Base-by-base conservation (phyloP, 1,140 invertebrate genomes). In the Cydia amplana region DNA sequence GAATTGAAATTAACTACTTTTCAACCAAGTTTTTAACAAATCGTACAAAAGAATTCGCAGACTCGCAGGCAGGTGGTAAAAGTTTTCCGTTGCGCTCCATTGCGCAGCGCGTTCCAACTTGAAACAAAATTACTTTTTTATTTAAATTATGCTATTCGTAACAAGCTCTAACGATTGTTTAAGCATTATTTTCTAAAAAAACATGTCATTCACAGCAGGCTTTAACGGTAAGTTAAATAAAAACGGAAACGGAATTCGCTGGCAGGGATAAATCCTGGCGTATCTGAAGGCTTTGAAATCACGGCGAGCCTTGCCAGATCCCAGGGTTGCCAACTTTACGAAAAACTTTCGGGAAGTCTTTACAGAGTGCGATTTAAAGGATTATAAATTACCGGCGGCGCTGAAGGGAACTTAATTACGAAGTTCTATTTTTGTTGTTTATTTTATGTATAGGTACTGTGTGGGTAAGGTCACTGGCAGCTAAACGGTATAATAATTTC, bases 221-320 rank as follows among this genome's bases (percentile, higher is more conserved):
- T 75, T 74, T 74, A 72, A 77, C 77, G 51, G 80, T 72, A 77
- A 78, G 74, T 80, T 78, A 80, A 77, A 81, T 83, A 80, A 83
- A 79, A 70, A 36, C n/a, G 75, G 76, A 73, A 74, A 73, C 23
- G 74, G 73, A 75, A 77, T 74, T 70, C 64, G 32, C 65, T 23
- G 43, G 23, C 73, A 67, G 74, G 65, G 72, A 81, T 78, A 76
- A 78, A 81, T 78, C 74, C 51, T 64, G 51, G 32, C 70, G 75
- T 78, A 75, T 76, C 74, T 78, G 74, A 60, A 77, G 67, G 64
- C 72, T 70, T 36, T 70, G 65, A 36, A 70, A 70, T 70, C 65
- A 70, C 65, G 65, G 28, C 28, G 43, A 70, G 32, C 1, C 36
- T 70, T 36, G 65, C 28, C 28, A 36, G 20, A 12, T 32, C 28